Percentiles rank a stretch among this genome's conserved stretches.
phyloP scores from a whole-genome alignment of 2,888 invertebrate genomes.

The Xanthia icteritia region DNA sequence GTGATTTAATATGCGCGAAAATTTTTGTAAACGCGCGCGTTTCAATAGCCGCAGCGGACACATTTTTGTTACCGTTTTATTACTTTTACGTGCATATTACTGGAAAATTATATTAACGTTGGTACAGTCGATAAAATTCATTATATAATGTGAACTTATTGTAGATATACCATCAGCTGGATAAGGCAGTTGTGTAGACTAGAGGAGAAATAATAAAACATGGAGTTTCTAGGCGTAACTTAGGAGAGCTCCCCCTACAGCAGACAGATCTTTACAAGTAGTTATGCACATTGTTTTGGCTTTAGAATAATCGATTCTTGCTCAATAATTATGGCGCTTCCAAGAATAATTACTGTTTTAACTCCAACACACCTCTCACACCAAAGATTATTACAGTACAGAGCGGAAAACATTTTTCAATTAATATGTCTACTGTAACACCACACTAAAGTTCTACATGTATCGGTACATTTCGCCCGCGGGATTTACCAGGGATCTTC shows the following conservation, averaged over 20 bases:
- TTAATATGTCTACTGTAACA: neutral
- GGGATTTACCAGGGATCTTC: constrained; percentile 30
- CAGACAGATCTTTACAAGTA: neutral
- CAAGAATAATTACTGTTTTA: neutral
- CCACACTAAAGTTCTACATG: constrained; percentile 1
- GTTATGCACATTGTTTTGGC: neutral
- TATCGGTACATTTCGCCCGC: constrained; percentile 8
- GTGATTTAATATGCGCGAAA: constrained; percentile 62
- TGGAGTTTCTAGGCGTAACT: neutral
- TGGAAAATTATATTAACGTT: constrained; percentile 13
- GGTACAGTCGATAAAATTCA: neutral
- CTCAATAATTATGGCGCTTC: neutral
- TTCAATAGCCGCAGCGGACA: constrained; percentile 42
- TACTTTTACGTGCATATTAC: constrained; percentile 33
- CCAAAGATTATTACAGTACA: neutral
- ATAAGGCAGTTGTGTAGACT: too few relatives aligned
- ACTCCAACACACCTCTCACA: neutral
- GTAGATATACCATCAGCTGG: neutral
- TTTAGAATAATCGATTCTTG: neutral
- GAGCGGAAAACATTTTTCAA: constrained; percentile 3
- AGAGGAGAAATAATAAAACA: neutral
- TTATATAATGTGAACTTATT: neutral
- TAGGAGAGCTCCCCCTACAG: neutral
- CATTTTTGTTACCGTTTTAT: constrained; percentile 43
- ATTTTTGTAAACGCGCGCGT: constrained; percentile 52